Percentiles rank a stretch among this genome's conserved stretches.
phyloP scores from a whole-genome alignment of 2,797 vertebrate species.

The Poecilia wingei region DNA sequence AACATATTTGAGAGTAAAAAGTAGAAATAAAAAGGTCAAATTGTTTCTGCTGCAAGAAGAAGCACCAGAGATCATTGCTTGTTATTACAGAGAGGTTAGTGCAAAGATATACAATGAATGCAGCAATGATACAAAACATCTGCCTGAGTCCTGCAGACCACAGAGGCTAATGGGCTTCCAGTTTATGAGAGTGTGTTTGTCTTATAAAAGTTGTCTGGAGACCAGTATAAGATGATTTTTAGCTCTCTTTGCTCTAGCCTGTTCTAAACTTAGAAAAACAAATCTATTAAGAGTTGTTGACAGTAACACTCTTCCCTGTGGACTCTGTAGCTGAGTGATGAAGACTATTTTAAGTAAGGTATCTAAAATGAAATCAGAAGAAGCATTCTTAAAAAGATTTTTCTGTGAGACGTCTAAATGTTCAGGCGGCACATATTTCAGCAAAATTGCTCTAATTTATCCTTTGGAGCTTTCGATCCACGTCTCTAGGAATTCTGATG shows the following conservation, averaged over 20 bases:
- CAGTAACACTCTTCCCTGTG: background rate
- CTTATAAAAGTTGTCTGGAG: background rate
- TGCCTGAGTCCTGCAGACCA: slow-evolving; percentile 49
- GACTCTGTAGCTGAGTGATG: background rate
- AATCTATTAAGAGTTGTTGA: background rate
- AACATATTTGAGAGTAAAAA: slow-evolving; percentile 45
- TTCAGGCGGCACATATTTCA: background rate
- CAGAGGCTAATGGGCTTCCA: slow-evolving; percentile 13
- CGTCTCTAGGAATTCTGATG: background rate
- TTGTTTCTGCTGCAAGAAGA: slow-evolving; percentile 45
- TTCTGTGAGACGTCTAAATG: background rate
- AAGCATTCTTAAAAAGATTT: background rate
- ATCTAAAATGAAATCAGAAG: background rate
- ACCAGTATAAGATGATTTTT: background rate
- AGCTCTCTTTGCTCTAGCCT: background rate
- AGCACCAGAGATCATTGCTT: slow-evolving; percentile 36
- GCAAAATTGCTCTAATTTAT: background rate
- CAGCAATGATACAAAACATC: slow-evolving; percentile 48
- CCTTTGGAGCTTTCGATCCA: background rate
- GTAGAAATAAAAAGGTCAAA: slow-evolving; percentile 30
- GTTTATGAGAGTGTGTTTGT: background rate
- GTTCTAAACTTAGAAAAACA: background rate
- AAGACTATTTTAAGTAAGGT: background rate
- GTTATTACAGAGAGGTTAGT: slow-evolving; percentile 53
- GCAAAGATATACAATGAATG: slow-evolving; percentile 15